phyloP scores from a whole-genome alignment of 92 coral and sea anemone species.

The Diadumene lineata region DNA sequence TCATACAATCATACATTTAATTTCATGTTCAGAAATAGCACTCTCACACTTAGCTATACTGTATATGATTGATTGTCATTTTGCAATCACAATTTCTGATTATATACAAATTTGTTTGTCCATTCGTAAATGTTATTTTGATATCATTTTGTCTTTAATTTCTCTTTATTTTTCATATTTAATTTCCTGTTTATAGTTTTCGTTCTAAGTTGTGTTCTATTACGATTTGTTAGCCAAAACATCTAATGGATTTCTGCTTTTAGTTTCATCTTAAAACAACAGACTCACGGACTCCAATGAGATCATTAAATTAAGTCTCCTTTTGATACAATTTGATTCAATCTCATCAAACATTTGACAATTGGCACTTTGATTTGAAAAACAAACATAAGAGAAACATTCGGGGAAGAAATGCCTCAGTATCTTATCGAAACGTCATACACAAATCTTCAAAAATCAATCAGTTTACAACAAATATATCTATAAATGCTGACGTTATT shows the following conservation, averaged over 20 bases:
- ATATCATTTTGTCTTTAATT: neutral
- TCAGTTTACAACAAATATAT: too few relatives aligned
- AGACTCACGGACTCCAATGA: neutral
- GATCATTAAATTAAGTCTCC: neutral
- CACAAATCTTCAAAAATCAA: too few relatives aligned
- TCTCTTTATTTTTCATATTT: neutral
- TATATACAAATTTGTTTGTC: neutral
- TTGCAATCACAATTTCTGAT: too few relatives aligned
- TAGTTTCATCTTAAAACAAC: neutral
- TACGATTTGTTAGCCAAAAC: neutral
- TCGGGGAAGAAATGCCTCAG: too few relatives aligned
- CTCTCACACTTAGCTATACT: too few relatives aligned
- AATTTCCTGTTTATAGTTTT: neutral
- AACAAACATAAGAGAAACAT: too few relatives aligned
- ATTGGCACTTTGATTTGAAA: too few relatives aligned
- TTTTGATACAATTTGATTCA: neutral
- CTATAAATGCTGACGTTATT: too few relatives aligned
- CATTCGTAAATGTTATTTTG: neutral
- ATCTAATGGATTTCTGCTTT: neutral
- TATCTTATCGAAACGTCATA: too few relatives aligned
- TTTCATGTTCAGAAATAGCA: too few relatives aligned
- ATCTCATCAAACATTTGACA: neutral
- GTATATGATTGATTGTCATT: too few relatives aligned
- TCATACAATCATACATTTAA: too few relatives aligned
- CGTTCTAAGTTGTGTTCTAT: neutral